Percentiles rank a stretch among this genome's conserved stretches.
phyloP scores from a whole-genome alignment of 2,113 vertebrate species.

The Cyphomyrus discorhynchus region DNA sequence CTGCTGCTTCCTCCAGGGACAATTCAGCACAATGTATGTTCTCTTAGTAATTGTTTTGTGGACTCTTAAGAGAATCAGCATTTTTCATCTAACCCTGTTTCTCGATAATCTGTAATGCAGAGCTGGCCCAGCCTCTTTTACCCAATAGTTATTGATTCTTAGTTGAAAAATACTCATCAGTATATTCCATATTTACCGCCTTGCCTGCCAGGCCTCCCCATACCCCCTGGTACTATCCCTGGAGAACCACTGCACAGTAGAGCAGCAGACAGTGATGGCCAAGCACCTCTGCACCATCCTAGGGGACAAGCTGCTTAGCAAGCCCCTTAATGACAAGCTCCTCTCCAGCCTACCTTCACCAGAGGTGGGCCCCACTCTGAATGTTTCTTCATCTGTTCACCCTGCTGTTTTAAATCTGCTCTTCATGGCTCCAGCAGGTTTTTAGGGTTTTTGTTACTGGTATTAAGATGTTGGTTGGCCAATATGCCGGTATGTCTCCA shows the following conservation, averaged over 20 bases:
- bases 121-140: neutral
- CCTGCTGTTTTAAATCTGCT: neutral
- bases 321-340: conserved; percentile 50
- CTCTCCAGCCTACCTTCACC: conserved; percentile 69
- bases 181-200: neutral
- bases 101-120: neutral
- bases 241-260: conserved; percentile 91
- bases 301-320: conserved; percentile 75
- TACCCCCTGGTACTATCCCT: conserved; percentile 91
- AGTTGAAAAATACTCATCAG: neutral
- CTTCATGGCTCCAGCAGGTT: neutral
- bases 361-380: conserved; percentile 60
- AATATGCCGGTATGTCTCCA: neutral
- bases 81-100: neutral
- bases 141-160: neutral
- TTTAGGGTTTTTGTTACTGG: neutral
- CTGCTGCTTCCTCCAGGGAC: neutral
- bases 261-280: conserved; percentile 87
- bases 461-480: neutral
- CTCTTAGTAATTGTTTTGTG: neutral
- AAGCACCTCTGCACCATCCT: conserved; percentile 74
- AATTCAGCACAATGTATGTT: neutral
- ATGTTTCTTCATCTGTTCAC: neutral
- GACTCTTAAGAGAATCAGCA: neutral
- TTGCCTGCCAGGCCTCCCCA: conserved; percentile 64